Percentiles rank a stretch among this genome's conserved stretches.
Evolutionary conservation across 2,113 vertebrate species (phyloP).

Genomic region (Phrynosoma platyrhinos): DNA sequence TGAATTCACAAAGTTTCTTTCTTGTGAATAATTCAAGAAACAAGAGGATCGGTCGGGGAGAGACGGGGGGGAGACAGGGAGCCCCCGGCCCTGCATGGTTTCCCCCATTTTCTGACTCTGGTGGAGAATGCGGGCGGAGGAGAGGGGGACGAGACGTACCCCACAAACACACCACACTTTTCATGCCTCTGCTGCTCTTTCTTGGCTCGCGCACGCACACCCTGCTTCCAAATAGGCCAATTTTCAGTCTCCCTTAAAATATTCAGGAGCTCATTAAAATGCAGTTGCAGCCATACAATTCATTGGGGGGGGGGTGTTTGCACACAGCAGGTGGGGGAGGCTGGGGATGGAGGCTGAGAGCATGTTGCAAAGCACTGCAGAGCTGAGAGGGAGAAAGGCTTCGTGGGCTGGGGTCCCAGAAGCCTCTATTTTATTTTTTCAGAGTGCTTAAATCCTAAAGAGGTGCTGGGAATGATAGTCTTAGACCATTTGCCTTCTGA

Average conservation of each 20-base stretch:
- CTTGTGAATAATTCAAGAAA: slow-evolving; percentile 14
- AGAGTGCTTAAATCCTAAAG: background rate
- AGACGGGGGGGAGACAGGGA: too few relatives aligned
- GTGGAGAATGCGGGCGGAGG: too few relatives aligned
- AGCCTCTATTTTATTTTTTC: background rate
- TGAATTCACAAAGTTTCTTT: slow-evolving; percentile 28
- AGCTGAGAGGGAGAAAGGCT: too few relatives aligned
- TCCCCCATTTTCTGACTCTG: background rate
- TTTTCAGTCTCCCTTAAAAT: background rate
- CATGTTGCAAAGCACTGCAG: background rate
- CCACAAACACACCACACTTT: background rate
- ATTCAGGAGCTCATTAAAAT: slow-evolving; percentile 22
- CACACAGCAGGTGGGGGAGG: background rate
- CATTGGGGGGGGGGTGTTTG: background rate
- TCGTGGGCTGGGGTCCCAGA: background rate
- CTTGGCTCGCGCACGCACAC: background rate
- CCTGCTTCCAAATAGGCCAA: background rate
- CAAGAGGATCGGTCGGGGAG: background rate
- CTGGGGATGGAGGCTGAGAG: background rate
- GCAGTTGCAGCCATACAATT: slow-evolving; percentile 24
- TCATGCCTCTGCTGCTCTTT: background rate
- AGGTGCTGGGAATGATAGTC: background rate
- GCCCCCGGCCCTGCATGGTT: background rate
- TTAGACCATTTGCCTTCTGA: background rate
- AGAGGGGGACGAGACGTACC: fast-evolving